Evolutionary conservation across 2,797 vertebrate species (phyloP).

Genomic region (Aldrovandia affinis): DNA sequence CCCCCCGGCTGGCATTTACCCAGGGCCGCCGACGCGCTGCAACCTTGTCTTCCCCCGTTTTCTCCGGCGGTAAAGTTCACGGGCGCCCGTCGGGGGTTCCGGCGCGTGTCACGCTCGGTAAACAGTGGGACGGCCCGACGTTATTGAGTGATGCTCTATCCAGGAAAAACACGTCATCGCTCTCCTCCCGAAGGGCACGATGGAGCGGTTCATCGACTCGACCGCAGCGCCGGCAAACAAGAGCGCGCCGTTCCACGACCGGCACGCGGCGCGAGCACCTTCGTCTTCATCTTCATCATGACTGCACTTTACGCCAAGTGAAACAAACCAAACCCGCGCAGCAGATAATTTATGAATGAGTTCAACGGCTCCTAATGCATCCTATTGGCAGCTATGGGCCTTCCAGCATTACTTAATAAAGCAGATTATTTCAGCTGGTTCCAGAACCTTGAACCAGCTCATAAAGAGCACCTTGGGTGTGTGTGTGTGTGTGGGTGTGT

Average conservation of each 20-base stretch:
- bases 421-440: slow-evolving; percentile 15
- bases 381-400: slow-evolving; percentile 1
- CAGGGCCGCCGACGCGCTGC: neutral
- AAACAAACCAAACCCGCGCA: neutral
- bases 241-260: neutral
- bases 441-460: neutral
- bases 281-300: neutral
- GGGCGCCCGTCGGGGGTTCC: neutral
- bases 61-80: neutral
- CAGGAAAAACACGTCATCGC: neutral
- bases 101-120: neutral
- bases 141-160: neutral
- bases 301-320: neutral
- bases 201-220: too few relatives aligned
- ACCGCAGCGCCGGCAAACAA: neutral
- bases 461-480: neutral
- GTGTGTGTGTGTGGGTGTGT: neutral
- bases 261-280: neutral
- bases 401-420: slow-evolving; percentile 20
- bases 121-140: neutral
- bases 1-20: neutral
- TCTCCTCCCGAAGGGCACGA: too few relatives aligned
- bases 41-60: neutral
- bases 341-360: slow-evolving; percentile 12
- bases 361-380: slow-evolving; percentile 25